These are phyloP conservation scores for Onychorhynchus coronatus DNA, from an alignment of 2,113 vertebrate genomes.

Conservation along the genomic window DNA sequence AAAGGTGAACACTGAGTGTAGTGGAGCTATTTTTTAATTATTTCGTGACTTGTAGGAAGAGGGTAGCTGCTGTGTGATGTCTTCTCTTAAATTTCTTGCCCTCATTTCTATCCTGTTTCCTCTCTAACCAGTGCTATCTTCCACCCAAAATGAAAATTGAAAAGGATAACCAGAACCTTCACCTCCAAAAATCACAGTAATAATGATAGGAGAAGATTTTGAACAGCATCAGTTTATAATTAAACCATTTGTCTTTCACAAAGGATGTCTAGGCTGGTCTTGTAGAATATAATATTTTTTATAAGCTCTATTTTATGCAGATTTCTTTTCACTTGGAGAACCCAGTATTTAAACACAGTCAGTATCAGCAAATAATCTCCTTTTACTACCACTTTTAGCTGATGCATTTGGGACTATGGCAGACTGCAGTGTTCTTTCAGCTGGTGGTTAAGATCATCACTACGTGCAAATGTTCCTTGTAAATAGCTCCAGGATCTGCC, in stretches of 20 bases:
- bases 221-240: neutral
- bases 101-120: neutral
- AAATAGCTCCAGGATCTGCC: neutral
- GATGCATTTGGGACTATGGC: neutral
- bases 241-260: constrained; percentile 20
- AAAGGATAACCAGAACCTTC: neutral
- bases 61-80: neutral
- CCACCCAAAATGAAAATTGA: neutral
- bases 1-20: neutral
- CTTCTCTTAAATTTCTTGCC: neutral
- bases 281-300: neutral
- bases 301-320: neutral
- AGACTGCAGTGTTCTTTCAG: neutral
- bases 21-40: neutral
- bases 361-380: neutral
- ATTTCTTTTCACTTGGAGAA: neutral
- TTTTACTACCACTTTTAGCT: neutral
- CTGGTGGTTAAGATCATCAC: neutral
- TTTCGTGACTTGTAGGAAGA: neutral
- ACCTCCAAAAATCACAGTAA: neutral
- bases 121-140: neutral
- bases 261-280: neutral
- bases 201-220: neutral
- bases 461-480: neutral
- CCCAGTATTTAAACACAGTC: neutral